Evolutionary conservation across 2,888 invertebrate species (phyloP).

Genomic region (Pheosia gnoma): DNA sequence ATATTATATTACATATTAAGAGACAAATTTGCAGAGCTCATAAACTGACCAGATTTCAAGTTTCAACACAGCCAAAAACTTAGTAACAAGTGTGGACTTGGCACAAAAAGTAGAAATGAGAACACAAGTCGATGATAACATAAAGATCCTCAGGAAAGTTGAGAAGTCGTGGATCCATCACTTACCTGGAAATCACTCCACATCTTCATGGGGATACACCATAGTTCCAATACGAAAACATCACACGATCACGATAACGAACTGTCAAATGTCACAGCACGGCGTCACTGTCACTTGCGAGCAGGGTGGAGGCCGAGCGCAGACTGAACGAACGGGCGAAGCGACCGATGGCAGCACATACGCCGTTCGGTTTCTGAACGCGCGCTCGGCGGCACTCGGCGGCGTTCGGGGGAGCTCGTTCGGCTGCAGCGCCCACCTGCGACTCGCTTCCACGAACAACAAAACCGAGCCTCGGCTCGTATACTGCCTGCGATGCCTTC

Average conservation of each 20-base stretch:
- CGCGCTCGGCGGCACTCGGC: slow-evolving; percentile 45
- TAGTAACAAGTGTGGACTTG: slow-evolving; percentile 31
- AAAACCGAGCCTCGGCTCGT: slow-evolving; percentile 62
- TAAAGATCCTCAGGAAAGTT: slow-evolving; percentile 2
- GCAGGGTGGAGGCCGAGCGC: slow-evolving; percentile 74
- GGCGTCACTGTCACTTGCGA: slow-evolving; percentile 70
- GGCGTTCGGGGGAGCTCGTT: slow-evolving; percentile 50
- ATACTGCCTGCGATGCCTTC: slow-evolving; percentile 58
- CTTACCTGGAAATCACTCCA: slow-evolving; percentile 84
- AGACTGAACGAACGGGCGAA: slow-evolving; percentile 64
- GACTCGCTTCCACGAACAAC: slow-evolving; percentile 77
- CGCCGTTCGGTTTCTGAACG: slow-evolving; percentile 48
- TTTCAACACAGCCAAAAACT: slow-evolving; percentile 27
- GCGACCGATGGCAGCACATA: slow-evolving; percentile 38
- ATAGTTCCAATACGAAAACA: slow-evolving; percentile 84
- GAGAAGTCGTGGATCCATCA: slow-evolving; percentile 19
- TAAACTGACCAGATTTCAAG: slow-evolving; percentile 37
- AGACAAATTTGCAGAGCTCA: neutral
- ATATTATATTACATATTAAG: neutral
- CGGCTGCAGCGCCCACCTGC: slow-evolving; percentile 74
- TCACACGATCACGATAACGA: slow-evolving; percentile 82
- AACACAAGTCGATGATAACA: slow-evolving; percentile 39
- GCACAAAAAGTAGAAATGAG: slow-evolving; percentile 19
- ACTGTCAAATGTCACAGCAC: slow-evolving; percentile 80
- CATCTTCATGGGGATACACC: slow-evolving; percentile 84